Evolutionary conservation across 1,140 invertebrate genomes (phyloP).

Genomic region (Drosophila yakuba): DNA sequence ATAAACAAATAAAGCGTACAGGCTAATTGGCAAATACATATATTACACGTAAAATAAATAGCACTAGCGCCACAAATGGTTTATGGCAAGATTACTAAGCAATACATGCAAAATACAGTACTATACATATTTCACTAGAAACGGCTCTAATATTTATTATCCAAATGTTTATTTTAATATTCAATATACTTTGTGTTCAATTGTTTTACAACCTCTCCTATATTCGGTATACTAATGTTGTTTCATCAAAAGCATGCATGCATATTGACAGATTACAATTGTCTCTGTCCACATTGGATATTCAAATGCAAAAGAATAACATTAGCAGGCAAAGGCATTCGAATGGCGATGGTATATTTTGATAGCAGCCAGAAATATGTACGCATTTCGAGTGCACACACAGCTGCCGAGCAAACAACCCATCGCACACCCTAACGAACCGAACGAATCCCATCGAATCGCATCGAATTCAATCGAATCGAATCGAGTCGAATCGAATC

Average conservation of each 20-base stretch:
- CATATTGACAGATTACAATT: slow-evolving; percentile 29
- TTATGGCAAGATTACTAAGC: slow-evolving; percentile 11
- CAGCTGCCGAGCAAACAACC: slow-evolving; percentile 46
- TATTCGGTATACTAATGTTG: slow-evolving; percentile 2
- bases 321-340: slow-evolving; percentile 40
- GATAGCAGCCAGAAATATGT: slow-evolving; percentile 38
- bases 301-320: slow-evolving; percentile 47
- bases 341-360: slow-evolving; percentile 38
- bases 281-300: slow-evolving; percentile 15
- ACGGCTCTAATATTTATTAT: slow-evolving; percentile 3
- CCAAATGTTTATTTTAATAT: slow-evolving; percentile 23
- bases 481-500: neutral
- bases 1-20: slow-evolving; percentile 59
- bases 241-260: slow-evolving; percentile 42
- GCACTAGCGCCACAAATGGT: slow-evolving; percentile 4
- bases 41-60: slow-evolving; percentile 20
- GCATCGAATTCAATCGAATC: neutral
- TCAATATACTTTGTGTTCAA: slow-evolving; percentile 11
- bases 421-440: slow-evolving; percentile 39
- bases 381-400: slow-evolving; percentile 17
- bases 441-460: slow-evolving; percentile 24
- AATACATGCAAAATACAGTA: slow-evolving; percentile 18
- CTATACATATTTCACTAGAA: neutral
- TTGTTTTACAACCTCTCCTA: slow-evolving; percentile 1
- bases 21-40: slow-evolving; percentile 36